Percentiles rank a stretch among this genome's conserved stretches.
Evolutionary conservation across 2,888 invertebrate species (phyloP).

Genomic region (Ennomos quercinarius): DNA sequence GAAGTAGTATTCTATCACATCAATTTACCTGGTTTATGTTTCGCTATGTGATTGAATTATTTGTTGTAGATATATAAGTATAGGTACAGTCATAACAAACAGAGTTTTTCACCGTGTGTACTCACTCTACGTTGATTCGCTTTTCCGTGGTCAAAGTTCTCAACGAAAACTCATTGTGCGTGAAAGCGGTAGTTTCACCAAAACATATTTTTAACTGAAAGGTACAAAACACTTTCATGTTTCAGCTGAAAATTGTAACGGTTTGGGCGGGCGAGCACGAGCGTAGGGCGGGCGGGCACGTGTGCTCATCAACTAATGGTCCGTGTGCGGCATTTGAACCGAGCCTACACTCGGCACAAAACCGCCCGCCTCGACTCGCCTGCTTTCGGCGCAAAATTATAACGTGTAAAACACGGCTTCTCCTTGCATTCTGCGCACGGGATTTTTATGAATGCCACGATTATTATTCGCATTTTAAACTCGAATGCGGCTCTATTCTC

Average conservation of each 20-base stretch:
- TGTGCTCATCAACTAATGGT: slow-evolving; percentile 86
- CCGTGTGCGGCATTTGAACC: slow-evolving; percentile 85
- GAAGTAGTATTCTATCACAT: too few species aligned
- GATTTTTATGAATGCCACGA: slow-evolving; percentile 83
- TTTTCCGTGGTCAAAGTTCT: slow-evolving; percentile 64
- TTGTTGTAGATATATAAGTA: slow-evolving; percentile 18
- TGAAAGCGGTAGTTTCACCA: slow-evolving; percentile 78
- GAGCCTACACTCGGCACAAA: slow-evolving; percentile 81
- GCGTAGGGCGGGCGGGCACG: slow-evolving; percentile 74
- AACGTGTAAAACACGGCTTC: slow-evolving; percentile 83
- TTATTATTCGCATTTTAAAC: slow-evolving; percentile 86
- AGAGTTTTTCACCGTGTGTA: slow-evolving; percentile 12
- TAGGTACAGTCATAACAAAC: too few species aligned
- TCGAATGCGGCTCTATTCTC: slow-evolving; percentile 81
- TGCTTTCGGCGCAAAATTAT: slow-evolving; percentile 84
- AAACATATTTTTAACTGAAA: slow-evolving; percentile 77
- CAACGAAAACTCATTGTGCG: slow-evolving; percentile 78
- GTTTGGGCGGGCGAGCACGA: slow-evolving; percentile 60
- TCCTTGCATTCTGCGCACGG: slow-evolving; percentile 82
- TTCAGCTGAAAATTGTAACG: slow-evolving; percentile 80
- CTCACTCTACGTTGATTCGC: slow-evolving; percentile 35
- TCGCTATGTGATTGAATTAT: slow-evolving; percentile 4
- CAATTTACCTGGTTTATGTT: slow-evolving; percentile 1
- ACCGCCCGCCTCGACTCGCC: slow-evolving; percentile 73
- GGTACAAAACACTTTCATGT: slow-evolving; percentile 82